Evolutionary conservation across 2,888 invertebrate species (phyloP), one percentile per base, ranked within the genome.

Genomic region (Amiota minor): DNA sequence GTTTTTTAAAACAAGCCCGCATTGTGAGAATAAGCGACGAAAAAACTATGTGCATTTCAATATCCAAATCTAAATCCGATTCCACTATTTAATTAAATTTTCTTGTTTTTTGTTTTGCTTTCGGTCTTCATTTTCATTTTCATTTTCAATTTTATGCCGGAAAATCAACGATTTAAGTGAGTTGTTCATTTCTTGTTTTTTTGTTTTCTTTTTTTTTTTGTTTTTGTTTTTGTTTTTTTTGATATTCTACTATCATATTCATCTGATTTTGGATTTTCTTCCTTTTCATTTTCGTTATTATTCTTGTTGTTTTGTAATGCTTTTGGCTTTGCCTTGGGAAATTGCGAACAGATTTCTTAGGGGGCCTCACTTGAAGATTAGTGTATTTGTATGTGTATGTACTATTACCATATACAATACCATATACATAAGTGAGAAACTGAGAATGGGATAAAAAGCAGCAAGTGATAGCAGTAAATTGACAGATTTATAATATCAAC

Each of bases 401-500:
- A 35, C 6, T 35, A 23, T 1, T 23, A 23, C 23, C 3, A 35
- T 35, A 8, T 35, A 35, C 6, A 2, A 2, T 35, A 35, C 35
- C n/a, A n/a, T n/a, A n/a, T n/a, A n/a, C n/a, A n/a, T n/a, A 6
- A 35, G 4, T 35, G 6, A 20, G 20, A 16, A 10, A 16, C 9
- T 4, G n/a, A 53, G n/a, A 53, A 53, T 1, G 53, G 12, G n/a
- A 16, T 6, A n/a, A 53, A 16, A 9, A 10, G 4, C n/a, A 56
- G n/a, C 16, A 75, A 76, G 74, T 71, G 74, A 70, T 64, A 70
- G 59, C 59, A 79, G 85, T 83, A 86, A 86, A 84, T 82, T 86
- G 85, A 84, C 83, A 86, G 86, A 86, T 86, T 86, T 85, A 83
- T 85, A 82, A 81, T 83, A 77, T 80, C 77, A 59, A 59, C 9